These are phyloP conservation scores for Sminthurides aquaticus DNA, from an alignment of 2,888 invertebrate genomes.

Conservation along the genomic window DNA sequence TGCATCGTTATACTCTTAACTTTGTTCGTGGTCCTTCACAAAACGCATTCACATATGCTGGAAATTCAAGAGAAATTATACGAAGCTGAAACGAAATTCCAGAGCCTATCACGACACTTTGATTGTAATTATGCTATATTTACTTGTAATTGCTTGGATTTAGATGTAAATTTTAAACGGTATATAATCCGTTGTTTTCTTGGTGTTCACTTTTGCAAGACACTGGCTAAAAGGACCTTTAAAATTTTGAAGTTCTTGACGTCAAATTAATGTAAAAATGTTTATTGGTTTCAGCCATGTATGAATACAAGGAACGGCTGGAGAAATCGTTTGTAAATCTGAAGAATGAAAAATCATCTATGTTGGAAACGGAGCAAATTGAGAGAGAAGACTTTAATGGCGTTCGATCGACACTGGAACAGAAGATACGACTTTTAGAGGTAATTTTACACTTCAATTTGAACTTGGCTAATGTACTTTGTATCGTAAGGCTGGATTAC, in stretches of 20 bases:
- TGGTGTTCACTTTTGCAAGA: too few relatives aligned
- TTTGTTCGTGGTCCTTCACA: slow-evolving; percentile 30
- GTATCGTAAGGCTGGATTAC: neutral
- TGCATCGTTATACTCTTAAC: slow-evolving; percentile 29
- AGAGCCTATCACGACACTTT: slow-evolving; percentile 32
- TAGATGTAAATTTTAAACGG: slow-evolving; percentile 3
- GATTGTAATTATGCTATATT: slow-evolving; percentile 32
- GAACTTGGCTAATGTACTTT: neutral
- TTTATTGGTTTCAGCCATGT: slow-evolving; percentile 31
- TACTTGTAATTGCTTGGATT: slow-evolving; percentile 1
- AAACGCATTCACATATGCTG: slow-evolving; percentile 32
- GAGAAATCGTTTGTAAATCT: slow-evolving; percentile 34
- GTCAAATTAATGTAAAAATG: neutral
- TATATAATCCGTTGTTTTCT: too few relatives aligned
- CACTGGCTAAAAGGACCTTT: too few relatives aligned
- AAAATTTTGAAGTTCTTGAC: neutral
- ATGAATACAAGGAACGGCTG: slow-evolving; percentile 40
- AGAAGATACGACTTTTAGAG: slow-evolving; percentile 34
- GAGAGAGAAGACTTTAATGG: slow-evolving; percentile 31
- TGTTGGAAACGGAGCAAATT: slow-evolving; percentile 24
- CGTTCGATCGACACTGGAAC: slow-evolving; percentile 24
- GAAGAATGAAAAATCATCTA: slow-evolving; percentile 33
- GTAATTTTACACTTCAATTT: too few relatives aligned
- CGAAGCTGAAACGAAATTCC: slow-evolving; percentile 27
- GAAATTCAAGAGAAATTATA: slow-evolving; percentile 20